Evolutionary conservation across 2,113 vertebrate genomes (phyloP).

Genomic region (Globicephala melas): DNA sequence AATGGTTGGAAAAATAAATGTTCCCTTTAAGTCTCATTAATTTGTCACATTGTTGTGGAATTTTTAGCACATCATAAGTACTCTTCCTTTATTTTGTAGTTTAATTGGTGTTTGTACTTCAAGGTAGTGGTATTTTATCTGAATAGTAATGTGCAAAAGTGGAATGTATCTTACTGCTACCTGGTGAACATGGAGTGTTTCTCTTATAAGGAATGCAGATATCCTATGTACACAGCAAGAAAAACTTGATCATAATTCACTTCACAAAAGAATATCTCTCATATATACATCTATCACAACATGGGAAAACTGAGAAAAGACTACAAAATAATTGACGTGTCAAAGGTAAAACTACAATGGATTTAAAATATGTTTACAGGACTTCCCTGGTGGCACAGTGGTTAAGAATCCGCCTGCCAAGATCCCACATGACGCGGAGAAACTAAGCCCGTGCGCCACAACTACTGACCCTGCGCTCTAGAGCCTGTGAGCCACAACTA

Average conservation of each 20-base stretch:
- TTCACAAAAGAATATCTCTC: neutral
- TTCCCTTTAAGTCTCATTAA: neutral
- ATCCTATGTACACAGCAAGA: neutral
- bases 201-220: neutral
- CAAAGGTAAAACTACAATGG: neutral
- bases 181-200: neutral
- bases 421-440: no score
- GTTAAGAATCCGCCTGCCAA: no score
- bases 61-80: neutral
- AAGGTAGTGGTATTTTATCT: neutral
- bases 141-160: neutral
- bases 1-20: neutral
- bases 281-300: neutral
- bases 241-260: neutral
- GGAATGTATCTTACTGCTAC: neutral
- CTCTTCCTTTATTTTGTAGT: neutral
- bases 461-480: no score
- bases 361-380: conserved; percentile 39
- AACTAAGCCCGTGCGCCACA: no score
- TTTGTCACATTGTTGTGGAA: neutral
- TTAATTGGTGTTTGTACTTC: neutral
- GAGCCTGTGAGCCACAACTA: no score
- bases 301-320: neutral
- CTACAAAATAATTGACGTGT: conserved; percentile 35
- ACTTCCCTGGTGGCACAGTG: no score